Conservation (phyloP, 2,888 invertebrate species). For the Agriopis leucophaearia region DNA sequence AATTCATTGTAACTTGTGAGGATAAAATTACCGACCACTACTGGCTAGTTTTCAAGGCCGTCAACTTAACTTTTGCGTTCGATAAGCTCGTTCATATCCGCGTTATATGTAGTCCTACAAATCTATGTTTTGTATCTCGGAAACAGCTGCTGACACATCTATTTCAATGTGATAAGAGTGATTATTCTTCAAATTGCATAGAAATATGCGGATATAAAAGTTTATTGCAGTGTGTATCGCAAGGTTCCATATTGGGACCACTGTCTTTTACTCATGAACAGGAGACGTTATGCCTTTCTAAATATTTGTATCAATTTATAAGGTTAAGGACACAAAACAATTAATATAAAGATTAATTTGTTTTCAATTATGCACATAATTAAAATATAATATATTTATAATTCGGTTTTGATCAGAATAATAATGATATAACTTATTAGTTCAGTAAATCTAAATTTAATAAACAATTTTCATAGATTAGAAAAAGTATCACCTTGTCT, state of each 20-base stretch:
- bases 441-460: conserved; percentile 2
- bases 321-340: not conserved
- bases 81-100: conserved; percentile 77
- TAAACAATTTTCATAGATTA: conserved; percentile 4
- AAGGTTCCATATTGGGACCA: conserved; percentile 59
- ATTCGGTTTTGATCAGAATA: not conserved
- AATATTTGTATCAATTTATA: conserved; percentile 27
- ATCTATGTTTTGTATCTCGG: conserved; percentile 43
- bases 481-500: not conserved
- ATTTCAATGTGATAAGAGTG: conserved; percentile 51
- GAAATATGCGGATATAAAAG: conserved; percentile 38
- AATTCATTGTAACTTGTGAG: conserved; percentile 25
- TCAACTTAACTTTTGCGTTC: conserved; percentile 72
- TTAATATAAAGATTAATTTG: not conserved
- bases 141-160: conserved; percentile 43
- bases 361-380: not conserved
- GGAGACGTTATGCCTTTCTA: conserved; percentile 51
- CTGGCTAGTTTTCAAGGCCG: conserved; percentile 67
- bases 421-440: conserved; percentile 4
- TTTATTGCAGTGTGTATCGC: conserved; percentile 52
- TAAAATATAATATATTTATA: not conserved
- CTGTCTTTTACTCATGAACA: conserved; percentile 54
- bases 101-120: conserved; percentile 59
- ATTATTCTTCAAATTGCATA: conserved; percentile 35
- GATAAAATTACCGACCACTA: conserved; percentile 54